Conservation (phyloP, 2,888 invertebrate genomes). For the Cheilosia grossa region DNA sequence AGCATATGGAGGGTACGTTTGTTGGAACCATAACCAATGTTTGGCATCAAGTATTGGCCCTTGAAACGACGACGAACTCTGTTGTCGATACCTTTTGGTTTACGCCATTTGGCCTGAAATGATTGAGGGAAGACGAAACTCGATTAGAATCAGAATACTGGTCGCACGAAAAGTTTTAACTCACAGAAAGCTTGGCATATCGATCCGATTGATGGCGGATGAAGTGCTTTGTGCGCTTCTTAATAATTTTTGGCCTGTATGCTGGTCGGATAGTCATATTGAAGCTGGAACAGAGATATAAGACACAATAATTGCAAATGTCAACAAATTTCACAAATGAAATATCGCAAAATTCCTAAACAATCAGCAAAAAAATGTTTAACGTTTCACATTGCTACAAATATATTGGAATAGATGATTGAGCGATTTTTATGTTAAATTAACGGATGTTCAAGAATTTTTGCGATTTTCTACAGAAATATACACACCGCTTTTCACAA, state of each 20-base stretch:
- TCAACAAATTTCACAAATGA: conserved; percentile 75
- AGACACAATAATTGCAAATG: conserved; percentile 51
- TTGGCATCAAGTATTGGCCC: conserved; percentile 99
- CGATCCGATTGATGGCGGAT: conserved; percentile 99
- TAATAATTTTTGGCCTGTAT: conserved; percentile 94
- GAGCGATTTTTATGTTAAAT: conserved; percentile 62
- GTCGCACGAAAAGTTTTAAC: conserved; percentile 74
- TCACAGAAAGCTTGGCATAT: conserved; percentile 96
- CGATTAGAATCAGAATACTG: background rate
- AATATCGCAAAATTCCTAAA: conserved; percentile 65
- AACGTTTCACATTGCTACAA: conserved; percentile 37
- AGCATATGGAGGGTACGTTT: conserved; percentile 98
- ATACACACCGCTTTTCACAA: conserved; percentile 80
- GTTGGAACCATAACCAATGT: conserved; percentile 99
- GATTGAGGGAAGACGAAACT: conserved; percentile 17
- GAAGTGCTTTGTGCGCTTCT: conserved; percentile 99
- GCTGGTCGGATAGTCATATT: conserved; percentile 96
- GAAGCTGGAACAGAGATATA: conserved; percentile 80
- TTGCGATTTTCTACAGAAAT: conserved; percentile 77
- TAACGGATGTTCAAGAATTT: conserved; percentile 78
- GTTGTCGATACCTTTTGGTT: conserved; percentile 99
- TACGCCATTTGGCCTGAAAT: conserved; percentile 97
- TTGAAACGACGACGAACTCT: conserved; percentile 99
- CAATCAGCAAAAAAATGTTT: background rate
- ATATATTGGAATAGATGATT: conserved; percentile 25